Evolutionary conservation across 2,888 invertebrate genomes (phyloP).

Genomic region (Hydraecia micacea): DNA sequence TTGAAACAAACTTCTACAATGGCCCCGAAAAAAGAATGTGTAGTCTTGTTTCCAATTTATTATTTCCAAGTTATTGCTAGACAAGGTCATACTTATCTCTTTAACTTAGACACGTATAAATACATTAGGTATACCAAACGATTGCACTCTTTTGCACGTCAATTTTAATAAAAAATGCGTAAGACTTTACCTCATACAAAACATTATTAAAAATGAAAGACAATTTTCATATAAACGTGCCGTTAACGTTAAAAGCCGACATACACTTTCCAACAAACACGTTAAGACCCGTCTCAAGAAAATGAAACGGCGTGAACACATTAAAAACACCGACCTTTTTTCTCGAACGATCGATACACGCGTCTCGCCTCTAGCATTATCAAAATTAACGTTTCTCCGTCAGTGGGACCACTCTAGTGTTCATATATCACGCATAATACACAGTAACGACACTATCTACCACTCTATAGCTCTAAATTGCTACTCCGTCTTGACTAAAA

Average conservation of each 20-base stretch:
- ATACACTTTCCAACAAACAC: constrained; percentile 25
- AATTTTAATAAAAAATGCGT: constrained; percentile 32
- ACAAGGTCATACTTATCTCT: not conserved
- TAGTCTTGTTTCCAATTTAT: not conserved
- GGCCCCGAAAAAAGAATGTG: not conserved
- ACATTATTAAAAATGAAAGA: constrained; percentile 13
- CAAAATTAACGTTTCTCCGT: constrained; percentile 56
- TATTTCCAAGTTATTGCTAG: not conserved
- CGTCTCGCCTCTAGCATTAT: constrained; percentile 51
- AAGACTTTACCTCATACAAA: not conserved
- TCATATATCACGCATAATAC: constrained; percentile 70
- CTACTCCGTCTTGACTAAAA: constrained; percentile 66
- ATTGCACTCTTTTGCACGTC: not conserved
- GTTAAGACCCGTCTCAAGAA: constrained; percentile 39
- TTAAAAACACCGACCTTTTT: constrained; percentile 52
- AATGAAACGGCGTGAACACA: constrained; percentile 40
- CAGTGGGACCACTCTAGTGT: constrained; percentile 50
- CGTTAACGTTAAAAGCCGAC: constrained; percentile 2
- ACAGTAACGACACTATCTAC: constrained; percentile 69
- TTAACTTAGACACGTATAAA: not conserved
- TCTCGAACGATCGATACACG: constrained; percentile 44
- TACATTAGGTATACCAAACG: not conserved
- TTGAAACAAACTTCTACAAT: not conserved
- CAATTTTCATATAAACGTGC: constrained; percentile 22
- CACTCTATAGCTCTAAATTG: constrained; percentile 63